Evolutionary conservation across 2,797 vertebrate genomes (phyloP).

Genomic region (Philypnodon macrostomus): DNA sequence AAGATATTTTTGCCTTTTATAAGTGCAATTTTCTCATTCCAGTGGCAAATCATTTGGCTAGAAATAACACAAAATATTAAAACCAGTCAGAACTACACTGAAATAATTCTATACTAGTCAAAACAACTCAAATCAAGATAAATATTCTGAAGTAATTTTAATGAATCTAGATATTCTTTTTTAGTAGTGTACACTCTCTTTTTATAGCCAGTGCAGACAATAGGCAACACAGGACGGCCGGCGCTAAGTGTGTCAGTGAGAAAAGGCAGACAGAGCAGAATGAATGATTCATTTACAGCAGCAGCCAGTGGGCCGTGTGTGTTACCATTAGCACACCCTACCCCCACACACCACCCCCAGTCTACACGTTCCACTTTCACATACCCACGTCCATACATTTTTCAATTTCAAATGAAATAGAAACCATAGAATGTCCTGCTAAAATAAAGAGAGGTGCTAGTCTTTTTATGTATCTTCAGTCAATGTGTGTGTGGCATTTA

Average conservation of each 20-base stretch:
- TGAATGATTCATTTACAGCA: conserved; percentile 70
- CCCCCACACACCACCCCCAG: conserved; percentile 9
- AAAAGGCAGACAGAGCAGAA: conserved; percentile 47
- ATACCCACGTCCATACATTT: conserved; percentile 1
- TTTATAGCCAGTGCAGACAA: conserved; percentile 38
- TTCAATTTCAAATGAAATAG: conserved; percentile 3
- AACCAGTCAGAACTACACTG: too few relatives aligned
- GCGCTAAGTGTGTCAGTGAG: conserved; percentile 52
- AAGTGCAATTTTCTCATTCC: too few relatives aligned
- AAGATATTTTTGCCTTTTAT: too few relatives aligned
- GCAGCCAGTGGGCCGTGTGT: conserved; percentile 44
- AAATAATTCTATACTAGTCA: too few relatives aligned
- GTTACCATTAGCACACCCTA: conserved; percentile 41
- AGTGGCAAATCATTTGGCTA: too few relatives aligned
- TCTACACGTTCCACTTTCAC: conserved; percentile 14
- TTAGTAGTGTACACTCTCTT: too few relatives aligned
- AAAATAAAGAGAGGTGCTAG: not conserved
- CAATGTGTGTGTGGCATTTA: too few relatives aligned
- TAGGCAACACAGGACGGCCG: conserved; percentile 17
- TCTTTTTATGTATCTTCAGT: too few relatives aligned
- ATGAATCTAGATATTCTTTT: too few relatives aligned
- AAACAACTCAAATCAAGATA: too few relatives aligned
- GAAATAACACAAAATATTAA: too few relatives aligned
- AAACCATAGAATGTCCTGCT: not conserved
- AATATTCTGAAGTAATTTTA: too few relatives aligned